Conservation (phyloP, 2,888 invertebrate species). For the Terebella lapidaria region DNA sequence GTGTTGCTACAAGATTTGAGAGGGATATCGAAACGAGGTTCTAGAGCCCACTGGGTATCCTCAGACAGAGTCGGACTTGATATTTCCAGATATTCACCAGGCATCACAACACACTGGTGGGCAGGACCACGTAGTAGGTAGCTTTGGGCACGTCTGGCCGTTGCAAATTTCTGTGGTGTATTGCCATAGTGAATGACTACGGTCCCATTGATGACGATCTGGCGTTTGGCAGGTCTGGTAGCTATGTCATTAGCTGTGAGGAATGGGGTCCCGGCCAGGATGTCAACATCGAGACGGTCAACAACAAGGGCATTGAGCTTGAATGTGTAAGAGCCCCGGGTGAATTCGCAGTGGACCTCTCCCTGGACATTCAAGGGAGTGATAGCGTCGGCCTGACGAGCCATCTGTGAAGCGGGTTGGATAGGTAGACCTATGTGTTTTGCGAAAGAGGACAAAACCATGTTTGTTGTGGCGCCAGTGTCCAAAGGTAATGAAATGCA, state of each 20-base stretch:
- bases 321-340: neutral
- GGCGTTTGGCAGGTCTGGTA: neutral
- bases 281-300: constrained; percentile 1
- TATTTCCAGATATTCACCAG: constrained; percentile 3
- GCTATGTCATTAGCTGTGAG: neutral
- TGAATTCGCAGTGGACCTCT: neutral
- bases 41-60: neutral
- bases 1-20: neutral
- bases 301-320: neutral
- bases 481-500: neutral
- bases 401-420: neutral
- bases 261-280: constrained; percentile 2
- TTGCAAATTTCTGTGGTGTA: neutral
- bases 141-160: neutral
- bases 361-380: neutral
- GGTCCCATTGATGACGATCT: constrained; percentile 2
- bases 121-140: constrained; percentile 1
- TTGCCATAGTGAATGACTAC: constrained; percentile 3
- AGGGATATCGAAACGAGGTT: neutral
- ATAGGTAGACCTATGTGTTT: neutral
- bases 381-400: neutral
- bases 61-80: neutral
- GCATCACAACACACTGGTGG: neutral
- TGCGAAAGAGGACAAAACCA: neutral
- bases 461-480: neutral